Percentiles rank a stretch among this genome's conserved stretches.
Evolutionary conservation across 2,888 invertebrate genomes (phyloP).

Genomic region (Hirtodrosophila histrioides): DNA sequence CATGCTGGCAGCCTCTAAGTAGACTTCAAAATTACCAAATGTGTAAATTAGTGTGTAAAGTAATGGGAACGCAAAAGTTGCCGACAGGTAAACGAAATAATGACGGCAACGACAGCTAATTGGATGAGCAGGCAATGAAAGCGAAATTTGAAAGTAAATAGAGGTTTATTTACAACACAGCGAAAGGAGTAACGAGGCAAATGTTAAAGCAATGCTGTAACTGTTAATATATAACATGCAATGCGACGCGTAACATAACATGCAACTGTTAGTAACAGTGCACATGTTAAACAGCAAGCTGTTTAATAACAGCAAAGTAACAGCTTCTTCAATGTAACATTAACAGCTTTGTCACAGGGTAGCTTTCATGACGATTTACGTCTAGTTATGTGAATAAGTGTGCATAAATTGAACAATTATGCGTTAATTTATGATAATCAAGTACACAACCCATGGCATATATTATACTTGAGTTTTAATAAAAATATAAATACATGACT

Average conservation of each 20-base stretch:
- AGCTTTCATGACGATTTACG: too few relatives aligned
- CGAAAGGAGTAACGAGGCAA: background rate
- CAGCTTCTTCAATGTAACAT: background rate
- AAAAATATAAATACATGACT: too few relatives aligned
- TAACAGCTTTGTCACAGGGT: too few relatives aligned
- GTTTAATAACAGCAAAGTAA: background rate
- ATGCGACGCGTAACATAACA: background rate
- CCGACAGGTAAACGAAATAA: slow-evolving; percentile 41
- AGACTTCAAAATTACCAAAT: slow-evolving; percentile 52
- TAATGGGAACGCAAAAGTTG: slow-evolving; percentile 34
- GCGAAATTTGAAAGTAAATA: slow-evolving; percentile 3
- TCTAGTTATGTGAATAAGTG: too few relatives aligned
- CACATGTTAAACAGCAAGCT: too few relatives aligned
- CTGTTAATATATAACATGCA: slow-evolving; percentile 1
- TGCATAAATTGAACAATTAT: too few relatives aligned
- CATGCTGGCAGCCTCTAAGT: slow-evolving; percentile 25
- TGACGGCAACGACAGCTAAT: slow-evolving; percentile 23
- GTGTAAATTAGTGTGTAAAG: slow-evolving; percentile 52
- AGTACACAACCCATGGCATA: too few relatives aligned
- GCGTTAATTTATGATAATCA: too few relatives aligned
- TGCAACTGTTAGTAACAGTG: background rate
- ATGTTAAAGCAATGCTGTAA: slow-evolving; percentile 2
- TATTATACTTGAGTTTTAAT: too few relatives aligned
- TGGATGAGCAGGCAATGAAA: slow-evolving; percentile 2
- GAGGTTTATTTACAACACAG: background rate